Evolutionary conservation across 2,888 invertebrate species (phyloP).

Genomic region (Camptogramma bilineatum): DNA sequence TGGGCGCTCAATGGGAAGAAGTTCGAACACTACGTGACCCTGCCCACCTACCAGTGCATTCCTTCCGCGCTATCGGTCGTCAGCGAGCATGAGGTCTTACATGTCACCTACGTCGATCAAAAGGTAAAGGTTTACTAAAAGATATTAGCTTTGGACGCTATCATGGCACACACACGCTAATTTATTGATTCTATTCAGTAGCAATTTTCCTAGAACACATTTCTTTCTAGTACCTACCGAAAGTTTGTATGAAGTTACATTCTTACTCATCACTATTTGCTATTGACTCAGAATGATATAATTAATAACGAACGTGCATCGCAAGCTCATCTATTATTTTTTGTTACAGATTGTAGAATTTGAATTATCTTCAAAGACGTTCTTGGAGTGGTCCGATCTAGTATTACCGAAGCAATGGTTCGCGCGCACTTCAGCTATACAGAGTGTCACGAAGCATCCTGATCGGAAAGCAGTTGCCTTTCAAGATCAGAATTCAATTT

Average conservation of each 20-base stretch:
- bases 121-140: constrained; percentile 81
- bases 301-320: too few relatives aligned
- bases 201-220: too few relatives aligned
- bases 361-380: constrained; percentile 86
- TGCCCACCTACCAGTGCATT: constrained; percentile 89
- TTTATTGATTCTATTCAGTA: too few relatives aligned
- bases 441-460: constrained; percentile 87
- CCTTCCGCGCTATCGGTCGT: constrained; percentile 91
- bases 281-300: too few relatives aligned
- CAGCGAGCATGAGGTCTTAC: constrained; percentile 83
- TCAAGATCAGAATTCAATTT: constrained; percentile 90
- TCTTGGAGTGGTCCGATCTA: constrained; percentile 87
- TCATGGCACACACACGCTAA: too few relatives aligned
- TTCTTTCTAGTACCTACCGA: too few relatives aligned
- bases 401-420: constrained; percentile 86
- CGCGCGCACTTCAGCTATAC: constrained; percentile 84
- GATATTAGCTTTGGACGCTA: too few relatives aligned
- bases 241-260: too few relatives aligned
- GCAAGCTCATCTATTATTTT: background rate
- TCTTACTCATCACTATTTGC: too few relatives aligned
- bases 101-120: constrained; percentile 92
- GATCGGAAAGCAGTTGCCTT: constrained; percentile 88
- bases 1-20: constrained; percentile 80
- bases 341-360: constrained; percentile 89
- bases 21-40: constrained; percentile 76